Evolutionary conservation across 2,113 vertebrate genomes (phyloP), one percentile per base, ranked within the genome.

Genomic region (Lucifuga dentata): DNA sequence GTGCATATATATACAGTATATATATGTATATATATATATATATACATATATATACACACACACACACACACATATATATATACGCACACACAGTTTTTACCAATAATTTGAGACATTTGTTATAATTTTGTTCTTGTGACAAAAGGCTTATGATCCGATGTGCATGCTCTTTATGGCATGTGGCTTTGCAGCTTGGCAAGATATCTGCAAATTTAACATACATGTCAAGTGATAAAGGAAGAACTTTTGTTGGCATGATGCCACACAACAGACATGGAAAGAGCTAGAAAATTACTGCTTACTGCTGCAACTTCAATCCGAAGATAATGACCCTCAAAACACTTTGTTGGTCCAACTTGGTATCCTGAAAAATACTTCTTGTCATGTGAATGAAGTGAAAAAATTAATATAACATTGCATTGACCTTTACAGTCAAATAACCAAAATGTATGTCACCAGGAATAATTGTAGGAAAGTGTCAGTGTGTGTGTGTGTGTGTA

Each of bases 31-130:
- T n/a, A n/a, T n/a, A n/a, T n/a, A n/a, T n/a, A n/a, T n/a, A n/a
- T n/a, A n/a, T n/a, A n/a, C n/a, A n/a, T n/a, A n/a, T n/a, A n/a
- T n/a, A n/a, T n/a, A n/a, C n/a, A n/a, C n/a, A n/a, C n/a, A n/a
- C n/a, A n/a, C n/a, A n/a, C n/a, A n/a, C n/a, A n/a, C n/a, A n/a
- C n/a, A n/a, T n/a, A n/a, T n/a, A n/a, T n/a, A n/a, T n/a, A n/a
- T n/a, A n/a, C n/a, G n/a, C n/a, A n/a, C n/a, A n/a, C n/a, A n/a
- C n/a, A n/a, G n/a, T 8, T 24, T 12, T 45, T 78, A 72, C 40
- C 36, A 56, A 66, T 55, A 45, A 43, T 52, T 56, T 76, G 29
- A 78, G 35, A 74, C 60, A 45, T 61, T 56, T 57, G 24, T 5
- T 53, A 16, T 51, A 29, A 33, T 52, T 70, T 53, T 16, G 16